Evolutionary conservation across 92 coral and sea anemone species (phyloP), one percentile per base, ranked within the genome.

Genomic region (Plumapathes pennacea): DNA sequence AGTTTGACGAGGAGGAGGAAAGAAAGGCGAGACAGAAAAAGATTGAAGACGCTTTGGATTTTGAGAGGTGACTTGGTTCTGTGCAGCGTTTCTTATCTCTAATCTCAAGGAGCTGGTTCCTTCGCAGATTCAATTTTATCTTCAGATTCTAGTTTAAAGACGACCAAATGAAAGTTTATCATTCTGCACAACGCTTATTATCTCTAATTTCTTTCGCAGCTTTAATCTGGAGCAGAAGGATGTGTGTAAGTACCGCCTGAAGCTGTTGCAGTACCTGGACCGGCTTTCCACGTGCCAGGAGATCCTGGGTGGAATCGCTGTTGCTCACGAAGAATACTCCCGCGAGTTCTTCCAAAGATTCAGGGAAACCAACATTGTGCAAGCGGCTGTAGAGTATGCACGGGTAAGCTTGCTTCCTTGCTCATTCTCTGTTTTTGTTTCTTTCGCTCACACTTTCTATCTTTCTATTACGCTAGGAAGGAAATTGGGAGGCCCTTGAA

Each of bases 191-290:
- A n/a, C n/a, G n/a, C n/a, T n/a, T n/a, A n/a, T n/a, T n/a, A n/a
- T n/a, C n/a, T n/a, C n/a, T n/a, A n/a, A n/a, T 38, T 36, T 38
- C 31, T 19, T n/a, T 57, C 39, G 29, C 60, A 91, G 97, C 46
- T 88, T 90, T 28, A 89, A 76, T 58, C 78, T 94, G 42, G 94
- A 94, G 50, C 99, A 94, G 65, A 89, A 96, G 33, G 96, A 88
- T 58, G 85, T 94, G 32, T 94, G 99, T 44, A 86, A 90, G 48
- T 94, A 88, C 47, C 96, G 99, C 14, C 87, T 94, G 41, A 89
- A 86, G 70, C 64, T 94, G 19, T 69, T 94, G 13, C 90, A 81
- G 28, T 94, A 94, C 76, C 89, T 73, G 64, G 99, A 88, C 49
- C 85, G 99, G 12, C 76, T 94, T 57, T 80, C 87, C 4, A 88